Percentiles rank a stretch among this genome's conserved stretches.
Conservation (phyloP, 2,888 invertebrate genomes). For the Pristionchus entomophagus region DNA sequence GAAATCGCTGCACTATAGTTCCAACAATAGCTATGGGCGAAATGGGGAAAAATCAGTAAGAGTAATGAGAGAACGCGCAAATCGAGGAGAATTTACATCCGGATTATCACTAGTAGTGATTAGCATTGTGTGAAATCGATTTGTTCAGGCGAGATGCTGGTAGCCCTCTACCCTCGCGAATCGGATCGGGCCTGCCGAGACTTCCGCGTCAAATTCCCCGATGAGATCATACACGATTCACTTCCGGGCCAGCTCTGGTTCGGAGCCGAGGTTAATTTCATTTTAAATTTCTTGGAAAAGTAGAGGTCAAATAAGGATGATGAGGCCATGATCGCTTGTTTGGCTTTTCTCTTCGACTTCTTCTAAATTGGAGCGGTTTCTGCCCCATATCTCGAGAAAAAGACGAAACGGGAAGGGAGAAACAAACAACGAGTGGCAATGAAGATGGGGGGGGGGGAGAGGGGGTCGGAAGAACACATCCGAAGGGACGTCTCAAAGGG, state of each 20-base stretch:
- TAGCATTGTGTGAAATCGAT: too few relatives aligned
- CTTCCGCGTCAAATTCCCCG: constrained; percentile 97
- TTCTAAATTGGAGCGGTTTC: constrained; percentile 28
- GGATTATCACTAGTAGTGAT: too few relatives aligned
- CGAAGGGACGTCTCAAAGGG: neutral
- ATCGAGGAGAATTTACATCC: too few relatives aligned
- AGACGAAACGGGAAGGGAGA: neutral
- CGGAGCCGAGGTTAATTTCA: constrained; percentile 89
- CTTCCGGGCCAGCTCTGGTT: constrained; percentile 99
- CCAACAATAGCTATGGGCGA: too few relatives aligned
- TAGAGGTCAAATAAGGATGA: neutral
- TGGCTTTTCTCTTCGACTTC: constrained; percentile 18
- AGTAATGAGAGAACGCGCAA: too few relatives aligned
- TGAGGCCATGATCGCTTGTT: neutral
- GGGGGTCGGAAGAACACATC: neutral
- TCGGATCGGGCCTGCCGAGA: constrained; percentile 81
- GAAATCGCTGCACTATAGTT: too few relatives aligned
- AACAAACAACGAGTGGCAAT: constrained; percentile 33
- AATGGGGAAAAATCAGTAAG: too few relatives aligned
- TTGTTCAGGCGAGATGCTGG: constrained; percentile 74
- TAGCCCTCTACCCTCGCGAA: constrained; percentile 72
- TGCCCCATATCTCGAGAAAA: neutral
- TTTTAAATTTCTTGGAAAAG: neutral
- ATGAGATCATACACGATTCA: constrained; percentile 97
- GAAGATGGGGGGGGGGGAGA: neutral